Evolutionary conservation across 1,140 invertebrate genomes (phyloP), one percentile per base, ranked within the genome.

Genomic region (Euschistus heros): DNA sequence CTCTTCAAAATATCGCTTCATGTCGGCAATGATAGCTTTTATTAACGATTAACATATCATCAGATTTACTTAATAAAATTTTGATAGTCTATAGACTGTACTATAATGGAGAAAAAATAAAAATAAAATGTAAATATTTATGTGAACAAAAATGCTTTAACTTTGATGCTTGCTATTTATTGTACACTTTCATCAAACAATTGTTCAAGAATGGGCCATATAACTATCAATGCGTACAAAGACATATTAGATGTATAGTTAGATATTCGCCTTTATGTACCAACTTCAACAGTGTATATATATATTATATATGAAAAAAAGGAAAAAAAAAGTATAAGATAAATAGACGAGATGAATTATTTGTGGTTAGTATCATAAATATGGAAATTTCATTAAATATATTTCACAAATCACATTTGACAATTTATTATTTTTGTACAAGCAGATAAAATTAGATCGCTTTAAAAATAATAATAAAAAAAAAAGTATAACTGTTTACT

Each of bases 401-500:
- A 26, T 17, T 17, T 57, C 54, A 57, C 54, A 37, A 37, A 37
- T 57, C 33, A 62, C 59, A 62, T 42, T 62, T 30, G n/a, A 62
- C 59, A 62, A 20, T 62, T 44, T 62, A 62, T 62, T 62, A 62
- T 62, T 62, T 62, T 62, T 62, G 30, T 62, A 62, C 59, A 62
- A 17, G 17, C 54, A 26, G 54, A 57, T 50, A 50, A 10, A 37
- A 37, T 17, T 57, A 57, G 54, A 24, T 57, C 54, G 24, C 59
- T 62, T 62, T 33, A 44, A 33, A 62, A 30, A 61, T 27, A 26
- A 42, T n/a, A 26, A n/a, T 50, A 30, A 30, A 37, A 37, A 37
- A 10, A 37, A 37, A 37, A 37, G 33, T 37, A 37, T 37, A 37
- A 37, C 33, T 37, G 33, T 37, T 37, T 37, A 37, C 33, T 37